Conservation (phyloP, 2,113 vertebrate species). For the Petrocephalus microphthalmus region DNA sequence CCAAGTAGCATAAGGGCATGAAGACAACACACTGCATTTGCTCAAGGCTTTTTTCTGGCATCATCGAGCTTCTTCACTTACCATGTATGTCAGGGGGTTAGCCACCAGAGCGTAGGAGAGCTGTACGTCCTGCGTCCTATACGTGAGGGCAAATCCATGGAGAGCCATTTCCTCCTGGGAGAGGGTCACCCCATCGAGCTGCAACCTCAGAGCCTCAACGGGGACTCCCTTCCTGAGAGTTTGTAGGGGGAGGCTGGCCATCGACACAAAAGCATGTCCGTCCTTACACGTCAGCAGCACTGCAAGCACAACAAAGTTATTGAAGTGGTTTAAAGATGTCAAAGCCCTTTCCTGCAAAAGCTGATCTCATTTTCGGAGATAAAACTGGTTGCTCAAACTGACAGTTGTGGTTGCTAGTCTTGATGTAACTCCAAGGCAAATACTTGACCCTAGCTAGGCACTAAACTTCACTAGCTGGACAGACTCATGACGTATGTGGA, state of each 20-base stretch:
- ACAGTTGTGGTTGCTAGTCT: background rate
- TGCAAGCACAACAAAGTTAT: background rate
- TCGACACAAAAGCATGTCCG: background rate
- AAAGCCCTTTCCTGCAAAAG: background rate
- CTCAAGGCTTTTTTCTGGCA: background rate
- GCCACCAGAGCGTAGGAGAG: background rate
- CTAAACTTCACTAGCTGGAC: background rate
- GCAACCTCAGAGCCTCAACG: background rate
- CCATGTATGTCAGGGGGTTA: background rate
- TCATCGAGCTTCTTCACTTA: background rate
- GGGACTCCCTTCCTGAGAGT: background rate
- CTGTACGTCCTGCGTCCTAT: background rate
- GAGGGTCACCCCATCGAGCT: conserved; percentile 9
- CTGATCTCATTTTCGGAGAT: background rate
- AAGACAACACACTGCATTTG: background rate
- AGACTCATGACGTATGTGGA: background rate
- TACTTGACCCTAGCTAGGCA: background rate
- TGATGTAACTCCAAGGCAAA: background rate
- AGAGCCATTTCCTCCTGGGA: background rate
- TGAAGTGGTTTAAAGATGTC: background rate
- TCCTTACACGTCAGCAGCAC: conserved; percentile 3
- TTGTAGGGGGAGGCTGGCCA: background rate
- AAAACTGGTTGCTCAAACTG: background rate
- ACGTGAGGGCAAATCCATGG: background rate
- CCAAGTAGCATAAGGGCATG: background rate